These are phyloP conservation scores for Cygnus olor DNA, from an alignment of 2,797 vertebrate genomes.

Conservation along the genomic window DNA sequence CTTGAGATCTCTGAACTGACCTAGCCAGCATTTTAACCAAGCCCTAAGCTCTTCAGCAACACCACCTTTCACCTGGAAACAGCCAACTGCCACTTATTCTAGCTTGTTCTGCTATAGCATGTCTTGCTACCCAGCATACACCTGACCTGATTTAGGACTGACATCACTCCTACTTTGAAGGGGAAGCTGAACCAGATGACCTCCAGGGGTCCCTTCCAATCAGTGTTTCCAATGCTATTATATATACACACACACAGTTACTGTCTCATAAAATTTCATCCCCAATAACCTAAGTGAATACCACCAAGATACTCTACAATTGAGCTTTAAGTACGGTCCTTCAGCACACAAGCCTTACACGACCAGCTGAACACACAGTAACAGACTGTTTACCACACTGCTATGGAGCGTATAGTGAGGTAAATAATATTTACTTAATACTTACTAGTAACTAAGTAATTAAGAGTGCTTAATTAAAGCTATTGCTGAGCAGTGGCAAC, in stretches of 20 bases:
- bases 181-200: not conserved
- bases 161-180: not conserved
- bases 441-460: too few relatives aligned
- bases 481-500: not conserved
- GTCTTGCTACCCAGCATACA: not conserved
- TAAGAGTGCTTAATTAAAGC: not conserved
- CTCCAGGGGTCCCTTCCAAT: not conserved
- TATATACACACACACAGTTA: not conserved
- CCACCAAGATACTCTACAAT: too few relatives aligned
- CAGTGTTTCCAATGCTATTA: not conserved
- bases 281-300: not conserved
- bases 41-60: not conserved
- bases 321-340: too few relatives aligned
- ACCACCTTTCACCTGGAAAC: not conserved
- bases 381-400: fast-evolving
- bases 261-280: not conserved
- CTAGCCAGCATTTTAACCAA: not conserved
- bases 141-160: not conserved
- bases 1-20: not conserved
- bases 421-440: not conserved
- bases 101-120: not conserved
- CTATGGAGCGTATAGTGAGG: not conserved
- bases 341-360: too few relatives aligned
- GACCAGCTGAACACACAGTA: too few relatives aligned
- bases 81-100: not conserved